Conservation (phyloP, 2,888 invertebrate species). For the Anodontia alba region DNA sequence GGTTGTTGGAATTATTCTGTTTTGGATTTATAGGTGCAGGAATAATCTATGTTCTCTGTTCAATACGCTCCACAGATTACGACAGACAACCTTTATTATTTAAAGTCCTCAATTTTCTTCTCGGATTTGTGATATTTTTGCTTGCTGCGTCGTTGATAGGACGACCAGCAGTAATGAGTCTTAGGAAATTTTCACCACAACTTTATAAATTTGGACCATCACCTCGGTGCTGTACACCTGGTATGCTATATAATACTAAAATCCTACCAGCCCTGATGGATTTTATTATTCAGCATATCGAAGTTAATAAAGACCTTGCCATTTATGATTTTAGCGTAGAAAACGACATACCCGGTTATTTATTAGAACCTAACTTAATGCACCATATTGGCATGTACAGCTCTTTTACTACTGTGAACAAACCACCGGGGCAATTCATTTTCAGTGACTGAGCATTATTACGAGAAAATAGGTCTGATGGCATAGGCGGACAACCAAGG, state of each 20-base stretch:
- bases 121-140: conserved; percentile 50
- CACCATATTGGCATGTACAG: conserved; percentile 80
- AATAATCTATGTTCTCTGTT: conserved; percentile 8
- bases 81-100: background rate
- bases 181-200: conserved; percentile 68
- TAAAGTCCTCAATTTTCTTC: conserved; percentile 31
- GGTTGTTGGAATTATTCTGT: conserved; percentile 73
- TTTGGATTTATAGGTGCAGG: conserved; percentile 66
- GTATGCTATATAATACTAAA: conserved; percentile 76
- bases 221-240: conserved; percentile 82
- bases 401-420: conserved; percentile 56
- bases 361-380: conserved; percentile 79
- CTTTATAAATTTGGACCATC: conserved; percentile 72
- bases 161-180: conserved; percentile 75
- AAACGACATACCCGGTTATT: conserved; percentile 59
- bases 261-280: conserved; percentile 60
- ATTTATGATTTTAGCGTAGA: conserved; percentile 67
- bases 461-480: too few species aligned
- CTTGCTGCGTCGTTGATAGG: conserved; percentile 62
- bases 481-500: too few species aligned
- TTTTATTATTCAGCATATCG: conserved; percentile 40
- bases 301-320: conserved; percentile 74
- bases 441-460: conserved; percentile 30
- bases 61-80: background rate
- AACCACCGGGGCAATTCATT: conserved; percentile 57